These are phyloP conservation scores for Eremobia ochroleuca DNA, from an alignment of 2,888 invertebrate genomes.

Conservation along the genomic window DNA sequence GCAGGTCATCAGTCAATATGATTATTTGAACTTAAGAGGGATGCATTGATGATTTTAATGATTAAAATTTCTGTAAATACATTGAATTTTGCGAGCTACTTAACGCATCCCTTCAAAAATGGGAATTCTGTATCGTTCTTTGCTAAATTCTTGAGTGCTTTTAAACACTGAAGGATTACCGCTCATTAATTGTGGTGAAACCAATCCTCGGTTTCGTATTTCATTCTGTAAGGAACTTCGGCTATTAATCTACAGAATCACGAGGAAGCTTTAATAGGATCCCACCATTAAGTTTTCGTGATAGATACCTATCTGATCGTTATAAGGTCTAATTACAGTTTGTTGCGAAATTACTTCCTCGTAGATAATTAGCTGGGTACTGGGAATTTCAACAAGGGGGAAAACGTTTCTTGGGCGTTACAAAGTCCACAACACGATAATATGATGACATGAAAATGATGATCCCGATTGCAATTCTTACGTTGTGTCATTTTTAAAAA, in stretches of 20 bases:
- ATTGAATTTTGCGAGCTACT: too few species aligned
- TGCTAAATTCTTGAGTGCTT: slow-evolving; percentile 13
- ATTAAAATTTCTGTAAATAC: too few species aligned
- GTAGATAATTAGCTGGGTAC: not conserved
- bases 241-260: slow-evolving; percentile 35
- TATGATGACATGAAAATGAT: too few species aligned
- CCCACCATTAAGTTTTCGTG: slow-evolving; percentile 6
- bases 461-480: too few species aligned
- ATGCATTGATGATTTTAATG: too few species aligned
- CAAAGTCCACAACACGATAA: too few species aligned
- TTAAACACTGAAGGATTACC: slow-evolving; percentile 34
- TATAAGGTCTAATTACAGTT: slow-evolving; percentile 6
- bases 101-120: not conserved
- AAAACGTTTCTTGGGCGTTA: too few species aligned
- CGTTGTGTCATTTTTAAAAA: too few species aligned
- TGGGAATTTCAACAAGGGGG: not conserved
- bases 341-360: not conserved
- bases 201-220: slow-evolving; percentile 33
- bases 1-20: too few species aligned
- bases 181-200: slow-evolving; percentile 44
- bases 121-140: not conserved
- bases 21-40: too few species aligned
- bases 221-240: slow-evolving; percentile 31
- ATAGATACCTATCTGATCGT: slow-evolving; percentile 7
- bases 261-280: slow-evolving; percentile 4